Evolutionary conservation across 2,888 invertebrate genomes (phyloP).

Genomic region (Ophion slaviceki): DNA sequence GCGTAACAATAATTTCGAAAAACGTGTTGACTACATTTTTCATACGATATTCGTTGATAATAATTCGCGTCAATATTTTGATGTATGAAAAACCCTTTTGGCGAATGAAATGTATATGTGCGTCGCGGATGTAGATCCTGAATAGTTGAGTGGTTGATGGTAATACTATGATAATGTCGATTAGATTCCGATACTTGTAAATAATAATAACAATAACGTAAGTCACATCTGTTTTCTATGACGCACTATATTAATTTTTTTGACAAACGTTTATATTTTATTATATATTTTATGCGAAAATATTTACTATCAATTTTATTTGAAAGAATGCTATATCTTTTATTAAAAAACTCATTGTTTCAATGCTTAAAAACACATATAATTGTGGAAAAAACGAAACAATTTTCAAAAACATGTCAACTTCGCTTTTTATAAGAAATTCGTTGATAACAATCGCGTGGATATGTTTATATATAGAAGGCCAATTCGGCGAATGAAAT

Average conservation of each 20-base stretch:
- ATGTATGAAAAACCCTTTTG: neutral
- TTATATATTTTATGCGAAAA: neutral
- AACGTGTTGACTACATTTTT: neutral
- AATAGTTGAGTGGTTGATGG: conserved; percentile 29
- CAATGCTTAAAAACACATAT: neutral
- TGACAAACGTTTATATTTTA: too few species aligned
- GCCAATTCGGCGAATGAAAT: neutral
- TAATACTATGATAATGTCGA: neutral
- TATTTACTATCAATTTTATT: neutral
- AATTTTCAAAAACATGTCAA: neutral
- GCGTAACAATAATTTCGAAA: neutral
- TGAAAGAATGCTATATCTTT: neutral
- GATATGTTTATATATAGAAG: neutral
- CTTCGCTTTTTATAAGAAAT: neutral
- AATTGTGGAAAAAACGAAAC: neutral
- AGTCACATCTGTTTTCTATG: neutral
- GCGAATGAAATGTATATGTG: neutral
- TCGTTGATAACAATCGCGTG: neutral
- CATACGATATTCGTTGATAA: neutral
- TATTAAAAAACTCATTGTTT: neutral
- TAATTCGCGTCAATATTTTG: neutral
- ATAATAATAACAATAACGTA: neutral
- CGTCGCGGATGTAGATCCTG: neutral
- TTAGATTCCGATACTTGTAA: neutral
- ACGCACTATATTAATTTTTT: too few species aligned